These are phyloP conservation scores for Castor canadensis DNA, from an alignment of 2,113 vertebrate genomes.

Conservation along the genomic window DNA sequence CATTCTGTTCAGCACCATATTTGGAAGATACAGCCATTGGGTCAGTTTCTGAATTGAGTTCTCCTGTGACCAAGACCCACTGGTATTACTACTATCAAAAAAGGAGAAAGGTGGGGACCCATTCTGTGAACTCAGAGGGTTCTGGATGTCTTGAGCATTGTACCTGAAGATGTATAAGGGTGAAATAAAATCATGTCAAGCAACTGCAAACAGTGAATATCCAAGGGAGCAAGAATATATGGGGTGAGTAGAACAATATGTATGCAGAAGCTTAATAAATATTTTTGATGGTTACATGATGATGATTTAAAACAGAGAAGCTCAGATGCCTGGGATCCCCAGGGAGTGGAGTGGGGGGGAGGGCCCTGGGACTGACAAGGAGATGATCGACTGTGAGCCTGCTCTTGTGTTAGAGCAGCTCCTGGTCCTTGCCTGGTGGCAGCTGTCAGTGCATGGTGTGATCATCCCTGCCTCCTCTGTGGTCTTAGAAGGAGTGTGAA, in stretches of 20 bases:
- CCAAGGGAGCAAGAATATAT: constrained; percentile 9
- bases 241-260: neutral
- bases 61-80: neutral
- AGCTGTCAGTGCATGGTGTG: neutral
- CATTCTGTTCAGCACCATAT: neutral
- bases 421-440: neutral
- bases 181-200: constrained; percentile 12
- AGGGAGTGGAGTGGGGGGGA: neutral
- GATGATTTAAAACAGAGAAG: constrained; percentile 23
- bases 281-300: constrained; percentile 21
- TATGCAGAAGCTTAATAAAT: neutral
- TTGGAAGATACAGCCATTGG: neutral
- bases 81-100: neutral
- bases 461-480: too few relatives aligned
- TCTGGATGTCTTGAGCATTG: neutral
- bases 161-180: neutral
- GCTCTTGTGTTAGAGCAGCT: neutral
- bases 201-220: neutral
- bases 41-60: neutral
- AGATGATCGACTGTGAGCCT: neutral
- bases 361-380: neutral
- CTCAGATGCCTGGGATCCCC: neutral
- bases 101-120: neutral
- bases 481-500: neutral
- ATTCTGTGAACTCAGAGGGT: neutral